Percentiles rank a stretch among this genome's conserved stretches.
Conservation (phyloP, 2,113 vertebrate species). For the Tragelaphus scriptus region DNA sequence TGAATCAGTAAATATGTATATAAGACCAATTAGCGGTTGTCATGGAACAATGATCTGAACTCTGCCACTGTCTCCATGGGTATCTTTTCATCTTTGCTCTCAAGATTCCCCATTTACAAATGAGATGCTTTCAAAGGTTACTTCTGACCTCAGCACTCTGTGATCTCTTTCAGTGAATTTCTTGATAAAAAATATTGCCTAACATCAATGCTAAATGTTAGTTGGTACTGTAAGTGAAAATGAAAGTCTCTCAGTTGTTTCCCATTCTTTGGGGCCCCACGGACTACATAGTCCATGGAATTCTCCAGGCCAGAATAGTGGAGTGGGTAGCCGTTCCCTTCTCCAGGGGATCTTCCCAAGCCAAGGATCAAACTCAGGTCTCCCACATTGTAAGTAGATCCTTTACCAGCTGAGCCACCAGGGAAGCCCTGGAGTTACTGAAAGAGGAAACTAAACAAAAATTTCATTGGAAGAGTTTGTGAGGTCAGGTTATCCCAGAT, state of each 20-base stretch:
- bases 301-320: neutral
- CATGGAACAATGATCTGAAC: neutral
- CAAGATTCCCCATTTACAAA: neutral
- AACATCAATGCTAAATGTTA: neutral
- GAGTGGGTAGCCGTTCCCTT: neutral
- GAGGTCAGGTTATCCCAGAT: neutral
- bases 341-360: neutral
- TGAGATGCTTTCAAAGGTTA: constrained; percentile 15
- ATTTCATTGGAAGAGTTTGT: neutral
- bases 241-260: neutral
- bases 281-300: neutral
- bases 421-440: neutral
- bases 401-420: neutral
- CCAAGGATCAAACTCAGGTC: neutral
- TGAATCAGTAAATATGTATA: constrained; percentile 12
- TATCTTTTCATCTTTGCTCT: neutral
- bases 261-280: fast-evolving
- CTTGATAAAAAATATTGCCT: neutral
- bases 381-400: neutral
- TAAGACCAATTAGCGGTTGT: constrained; percentile 10
- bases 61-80: neutral
- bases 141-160: neutral
- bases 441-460: neutral
- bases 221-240: neutral
- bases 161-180: neutral